Evolutionary conservation across 2,888 invertebrate genomes (phyloP).

Genomic region (Lomographa bimaculata): DNA sequence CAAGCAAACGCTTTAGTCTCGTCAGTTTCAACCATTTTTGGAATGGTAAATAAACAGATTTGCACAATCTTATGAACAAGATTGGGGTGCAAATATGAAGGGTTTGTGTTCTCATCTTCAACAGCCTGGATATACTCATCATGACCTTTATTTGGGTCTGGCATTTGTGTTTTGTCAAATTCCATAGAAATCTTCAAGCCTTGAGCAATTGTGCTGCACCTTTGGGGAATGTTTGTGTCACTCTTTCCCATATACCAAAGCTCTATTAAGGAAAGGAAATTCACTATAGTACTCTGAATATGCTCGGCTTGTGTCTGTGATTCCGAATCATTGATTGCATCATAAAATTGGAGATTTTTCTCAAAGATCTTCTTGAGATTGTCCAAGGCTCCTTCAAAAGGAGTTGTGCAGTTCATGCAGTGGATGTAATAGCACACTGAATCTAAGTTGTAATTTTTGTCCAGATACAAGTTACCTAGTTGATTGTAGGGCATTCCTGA

Average conservation of each 20-base stretch:
- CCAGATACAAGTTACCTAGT: conserved; percentile 93
- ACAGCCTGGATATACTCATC: conserved; percentile 76
- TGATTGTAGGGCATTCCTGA: conserved; percentile 98
- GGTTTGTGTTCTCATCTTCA: conserved; percentile 75
- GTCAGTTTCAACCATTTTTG: conserved; percentile 88
- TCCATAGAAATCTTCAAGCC: conserved; percentile 89
- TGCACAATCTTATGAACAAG: conserved; percentile 92
- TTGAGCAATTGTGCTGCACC: conserved; percentile 88
- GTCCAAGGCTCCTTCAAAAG: conserved; percentile 95
- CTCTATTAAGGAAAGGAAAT: conserved; percentile 84
- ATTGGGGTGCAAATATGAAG: conserved; percentile 85
- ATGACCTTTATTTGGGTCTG: conserved; percentile 79
- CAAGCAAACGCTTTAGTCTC: conserved; percentile 92
- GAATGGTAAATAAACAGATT: conserved; percentile 91
- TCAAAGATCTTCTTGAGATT: conserved; percentile 91
- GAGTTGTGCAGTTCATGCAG: conserved; percentile 89
- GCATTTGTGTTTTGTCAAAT: conserved; percentile 71
- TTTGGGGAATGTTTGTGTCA: conserved; percentile 85
- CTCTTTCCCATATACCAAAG: conserved; percentile 86
- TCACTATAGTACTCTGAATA: conserved; percentile 71
- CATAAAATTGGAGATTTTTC: conserved; percentile 86
- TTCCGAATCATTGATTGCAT: conserved; percentile 74
- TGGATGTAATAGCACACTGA: conserved; percentile 95
- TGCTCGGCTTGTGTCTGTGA: conserved; percentile 72
- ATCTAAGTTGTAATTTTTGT: conserved; percentile 92